Percentiles rank a stretch among this genome's conserved stretches.
These are phyloP conservation scores for Microplitis manilae DNA, from an alignment of 2,888 invertebrate genomes.

Conservation along the genomic window DNA sequence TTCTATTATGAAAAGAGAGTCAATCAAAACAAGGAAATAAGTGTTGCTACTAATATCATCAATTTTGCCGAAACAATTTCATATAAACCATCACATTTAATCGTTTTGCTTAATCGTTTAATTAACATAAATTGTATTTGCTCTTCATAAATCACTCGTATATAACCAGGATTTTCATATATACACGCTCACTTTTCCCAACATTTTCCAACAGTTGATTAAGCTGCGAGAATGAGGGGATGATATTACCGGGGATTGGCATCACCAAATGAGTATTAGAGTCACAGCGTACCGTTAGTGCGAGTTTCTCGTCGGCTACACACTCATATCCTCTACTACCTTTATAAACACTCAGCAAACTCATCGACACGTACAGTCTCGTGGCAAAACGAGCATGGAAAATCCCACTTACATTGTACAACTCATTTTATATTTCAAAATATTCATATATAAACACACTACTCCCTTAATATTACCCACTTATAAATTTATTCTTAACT, in stretches of 20 bases:
- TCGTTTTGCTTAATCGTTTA: not conserved
- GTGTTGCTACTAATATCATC: not conserved
- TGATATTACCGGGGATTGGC: slow-evolving; percentile 52
- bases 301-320: slow-evolving; percentile 36
- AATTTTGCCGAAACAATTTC: too few species aligned
- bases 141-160: not conserved
- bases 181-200: slow-evolving; percentile 50
- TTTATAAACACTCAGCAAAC: slow-evolving; percentile 48
- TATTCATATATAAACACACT: slow-evolving; percentile 14
- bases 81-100: not conserved
- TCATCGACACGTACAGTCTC: slow-evolving; percentile 37
- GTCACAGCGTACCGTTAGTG: slow-evolving; percentile 10
- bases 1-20: too few species aligned
- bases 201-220: slow-evolving; percentile 56
- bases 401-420: not conserved
- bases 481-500: slow-evolving; percentile 1
- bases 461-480: not conserved
- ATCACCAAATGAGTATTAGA: slow-evolving; percentile 27
- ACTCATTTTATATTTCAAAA: slow-evolving; percentile 12
- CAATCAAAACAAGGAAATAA: too few species aligned
- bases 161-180: slow-evolving; percentile 19
- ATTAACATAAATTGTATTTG: not conserved
- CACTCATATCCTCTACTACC: slow-evolving; percentile 35
- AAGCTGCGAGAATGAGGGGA: slow-evolving; percentile 60
- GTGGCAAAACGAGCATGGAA: slow-evolving; percentile 30